Conservation (phyloP, 1,140 invertebrate genomes). For the Arion vulgaris region DNA sequence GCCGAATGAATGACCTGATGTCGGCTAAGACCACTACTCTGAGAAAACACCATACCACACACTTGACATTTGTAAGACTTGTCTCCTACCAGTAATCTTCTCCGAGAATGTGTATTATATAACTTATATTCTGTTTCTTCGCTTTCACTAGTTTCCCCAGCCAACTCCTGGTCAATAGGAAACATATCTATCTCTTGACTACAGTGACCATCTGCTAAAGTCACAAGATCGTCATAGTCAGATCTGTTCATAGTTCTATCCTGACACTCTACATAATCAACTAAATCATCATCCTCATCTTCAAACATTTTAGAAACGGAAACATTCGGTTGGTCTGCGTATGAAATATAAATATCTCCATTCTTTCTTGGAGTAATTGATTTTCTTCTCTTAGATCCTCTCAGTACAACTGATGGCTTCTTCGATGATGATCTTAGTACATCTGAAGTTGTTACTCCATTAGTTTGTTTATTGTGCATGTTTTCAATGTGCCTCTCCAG, state of each 20-base stretch:
- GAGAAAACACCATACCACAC: slow-evolving; percentile 31
- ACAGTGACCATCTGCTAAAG: background rate
- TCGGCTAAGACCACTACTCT: background rate
- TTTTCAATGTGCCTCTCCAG: background rate
- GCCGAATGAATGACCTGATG: slow-evolving; percentile 30
- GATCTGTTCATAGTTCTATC: background rate
- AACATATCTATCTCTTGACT: background rate
- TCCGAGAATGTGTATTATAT: background rate
- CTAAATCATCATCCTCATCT: background rate
- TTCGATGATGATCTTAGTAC: background rate
- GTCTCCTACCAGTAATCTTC: background rate
- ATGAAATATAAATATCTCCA: background rate
- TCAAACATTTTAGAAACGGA: background rate
- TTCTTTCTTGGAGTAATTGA: background rate
- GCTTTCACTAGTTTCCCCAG: background rate
- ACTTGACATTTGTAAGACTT: slow-evolving; percentile 30
- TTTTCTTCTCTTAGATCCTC: background rate
- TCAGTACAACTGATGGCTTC: background rate
- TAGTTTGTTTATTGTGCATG: background rate
- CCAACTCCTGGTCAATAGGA: background rate
- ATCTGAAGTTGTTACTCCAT: background rate
- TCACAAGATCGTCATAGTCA: background rate
- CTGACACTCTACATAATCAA: background rate
- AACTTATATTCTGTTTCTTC: background rate
- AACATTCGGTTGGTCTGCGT: background rate